Evolutionary conservation across 2,797 vertebrate species (phyloP), one percentile per base, ranked within the genome.

Genomic region (Melanotaenia pygmaea): DNA sequence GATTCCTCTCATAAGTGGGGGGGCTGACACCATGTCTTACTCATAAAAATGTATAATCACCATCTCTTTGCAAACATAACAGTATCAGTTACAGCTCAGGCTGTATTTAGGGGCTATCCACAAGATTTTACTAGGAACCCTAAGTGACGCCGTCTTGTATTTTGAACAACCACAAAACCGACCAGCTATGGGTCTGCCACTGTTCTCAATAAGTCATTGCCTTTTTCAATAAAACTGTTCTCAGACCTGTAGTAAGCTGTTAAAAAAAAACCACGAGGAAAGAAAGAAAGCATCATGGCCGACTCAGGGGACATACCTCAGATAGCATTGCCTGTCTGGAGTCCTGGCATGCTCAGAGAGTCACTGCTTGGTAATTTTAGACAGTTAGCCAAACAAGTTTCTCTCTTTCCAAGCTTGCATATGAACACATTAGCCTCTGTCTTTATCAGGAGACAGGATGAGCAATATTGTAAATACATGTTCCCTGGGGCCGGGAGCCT

Each of bases 51-150:
- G 66, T 82, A 80, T 79, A 75, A 88, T 83, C 62, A 76, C 61
- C 53, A 88, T 77, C 80, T 68, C 81, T 86, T 84, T 78, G 72
- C 80, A 91, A 86, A 92, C 85, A 86, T 80, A 83, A 76, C 66
- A 76, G 80, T 92, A 94, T 92, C 85, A 89, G 80, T 93, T 93
- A 90, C 89, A 84, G 70, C 81, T 81, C 76, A 73, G 73, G 63
- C 88, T 86, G 82, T 63, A 85, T 88, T 89, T 87, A 83, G n/a
- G 71, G 72, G 70, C 76, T 72, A 78, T 81, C 82, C 72, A 60
- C 74, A 78, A 67, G 77, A 73, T 81, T 91, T 92, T 85, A 89
- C 71, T 74, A 84, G 81, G 68, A 84, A 72, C 85, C 64, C 47
- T 70, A 90, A 88, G 88, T 83, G 85, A 91, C 89, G 81, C 74